Conservation (phyloP, 1,140 invertebrate genomes). For the Drosophila ercepeae region DNA sequence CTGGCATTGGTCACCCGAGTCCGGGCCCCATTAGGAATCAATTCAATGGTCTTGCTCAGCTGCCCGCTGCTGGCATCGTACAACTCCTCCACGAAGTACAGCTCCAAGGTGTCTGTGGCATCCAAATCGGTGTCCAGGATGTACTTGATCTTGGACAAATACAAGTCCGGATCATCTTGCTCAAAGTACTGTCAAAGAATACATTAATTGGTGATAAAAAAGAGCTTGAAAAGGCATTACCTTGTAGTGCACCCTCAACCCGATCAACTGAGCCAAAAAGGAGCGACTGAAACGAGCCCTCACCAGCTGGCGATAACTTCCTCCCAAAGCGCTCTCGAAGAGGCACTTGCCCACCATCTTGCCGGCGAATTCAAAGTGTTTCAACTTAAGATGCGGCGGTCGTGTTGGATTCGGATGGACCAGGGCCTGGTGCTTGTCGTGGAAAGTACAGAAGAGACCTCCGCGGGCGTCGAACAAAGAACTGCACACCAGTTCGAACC, state of each 20-base stretch:
- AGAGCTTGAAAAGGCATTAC: conserved; percentile 82
- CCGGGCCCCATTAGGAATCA: conserved; percentile 90
- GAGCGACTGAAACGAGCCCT: conserved; percentile 95
- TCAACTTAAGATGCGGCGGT: conserved; percentile 90
- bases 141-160: conserved; percentile 95
- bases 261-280: conserved; percentile 97
- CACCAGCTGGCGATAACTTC: conserved; percentile 94
- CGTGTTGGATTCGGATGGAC: conserved; percentile 95
- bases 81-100: conserved; percentile 95
- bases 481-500: conserved; percentile 95
- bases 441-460: conserved; percentile 93
- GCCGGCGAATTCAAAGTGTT: conserved; percentile 97
- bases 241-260: conserved; percentile 94
- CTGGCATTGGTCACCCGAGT: conserved; percentile 79
- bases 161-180: conserved; percentile 97
- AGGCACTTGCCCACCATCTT: conserved; percentile 91
- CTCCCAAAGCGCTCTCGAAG: conserved; percentile 95
- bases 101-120: conserved; percentile 89
- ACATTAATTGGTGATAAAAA: neutral
- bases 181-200: conserved; percentile 90
- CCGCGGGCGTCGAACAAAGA: conserved; percentile 93
- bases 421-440: conserved; percentile 92
- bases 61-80: conserved; percentile 90
- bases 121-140: conserved; percentile 95
- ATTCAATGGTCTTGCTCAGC: conserved; percentile 89